Base-by-base conservation (phyloP, 2,113 vertebrate genomes). In the Podilymbus podiceps region DNA sequence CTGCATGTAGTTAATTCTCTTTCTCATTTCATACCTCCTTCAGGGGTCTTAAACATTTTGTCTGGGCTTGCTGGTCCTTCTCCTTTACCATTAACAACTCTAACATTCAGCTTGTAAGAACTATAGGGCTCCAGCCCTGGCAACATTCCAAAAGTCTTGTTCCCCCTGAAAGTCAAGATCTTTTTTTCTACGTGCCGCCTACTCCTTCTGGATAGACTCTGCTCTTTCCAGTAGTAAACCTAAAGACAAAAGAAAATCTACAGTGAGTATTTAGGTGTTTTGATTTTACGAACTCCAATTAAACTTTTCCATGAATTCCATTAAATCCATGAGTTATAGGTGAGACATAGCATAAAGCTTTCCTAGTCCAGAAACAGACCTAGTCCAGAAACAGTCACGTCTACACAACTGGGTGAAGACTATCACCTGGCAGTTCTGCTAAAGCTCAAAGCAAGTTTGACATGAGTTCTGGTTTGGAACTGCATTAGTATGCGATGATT, bases 141-240 rank as follows among this genome's bases (percentile, higher is more conserved):
- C 76, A 99, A 96, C 97, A 98, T 98, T 96, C 99, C 99, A 3
- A 98, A 99, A 27, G 96, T 99, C 97, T 98, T 98, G 97, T 98
- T 99, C 93, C 98, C 98, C 59, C 95, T 98, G 96, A 99, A 99
- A 91, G 98, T 98, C 89, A 99, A 97, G 81, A 98, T 98, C 95
- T 98, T 98, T 95, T 99, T 98, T 92, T 99, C 98, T 73, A 97
- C 53, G 30, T 99, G 99, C 24, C 98, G 98, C 15, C 97, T 98
- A 95, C 97, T 98, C 96, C 99, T 98, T 88, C 98, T 98, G 88
- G 98, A 98, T 35, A 98, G 97, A 95, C 94, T 98, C 88, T 98
- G 98, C 25, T 98, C 97, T 95, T 98, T 99, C 99, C 98, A 99
- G 96, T 99, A 99, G 97, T 99, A 99, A 89, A 99, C 98, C 99